Evolutionary conservation across 2,113 vertebrate genomes (phyloP), one percentile per base, ranked within the genome.

Genomic region (Phainopepla nitens): DNA sequence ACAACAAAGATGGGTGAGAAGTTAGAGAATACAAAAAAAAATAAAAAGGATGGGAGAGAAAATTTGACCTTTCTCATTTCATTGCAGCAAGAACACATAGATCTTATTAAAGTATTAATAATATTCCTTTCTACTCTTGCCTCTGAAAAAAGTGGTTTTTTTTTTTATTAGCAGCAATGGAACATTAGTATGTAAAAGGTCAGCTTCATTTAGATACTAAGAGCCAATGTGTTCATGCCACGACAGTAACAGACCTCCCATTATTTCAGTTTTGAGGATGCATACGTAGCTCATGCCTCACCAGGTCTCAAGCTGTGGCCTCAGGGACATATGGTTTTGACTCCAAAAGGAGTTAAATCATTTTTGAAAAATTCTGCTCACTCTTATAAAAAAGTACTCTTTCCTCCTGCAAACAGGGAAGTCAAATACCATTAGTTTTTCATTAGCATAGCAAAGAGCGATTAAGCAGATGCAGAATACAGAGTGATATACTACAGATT

Each of bases 1-100:
- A 98, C 98, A 98, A 97, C 97, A 98, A 98, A 97, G 97, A 97
- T 97, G 97, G 93, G 97, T 92, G 91, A 98, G 95, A 98, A 98
- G 93, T 98, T 97, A 97, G 95, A 96, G 93, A 98, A 97, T 78
- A 95, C 86, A 82, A 89, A 95, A 80, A 91, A 91, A 84, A 44
- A 42, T 10, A 78, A 71, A 36, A 90, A 54, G 83, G 69, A 93
- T 50, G 47, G 66, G 85, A 96, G 90, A 92, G 35, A 95, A 94
- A 95, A 95, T 97, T 95, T 98, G 98, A 98, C 98, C 98, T 98
- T 98, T 98, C 90, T 97, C 72, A 86, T 95, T 96, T 97, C 96
- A 97, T 93, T 96, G 90, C 93, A 97, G 80, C 25, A 45, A 96
- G 96, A 97, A 98, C 97, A 87, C 95, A 97, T 92, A 97, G 94